Evolutionary conservation across 2,888 invertebrate genomes (phyloP).

Genomic region (Quadriops clusia): DNA sequence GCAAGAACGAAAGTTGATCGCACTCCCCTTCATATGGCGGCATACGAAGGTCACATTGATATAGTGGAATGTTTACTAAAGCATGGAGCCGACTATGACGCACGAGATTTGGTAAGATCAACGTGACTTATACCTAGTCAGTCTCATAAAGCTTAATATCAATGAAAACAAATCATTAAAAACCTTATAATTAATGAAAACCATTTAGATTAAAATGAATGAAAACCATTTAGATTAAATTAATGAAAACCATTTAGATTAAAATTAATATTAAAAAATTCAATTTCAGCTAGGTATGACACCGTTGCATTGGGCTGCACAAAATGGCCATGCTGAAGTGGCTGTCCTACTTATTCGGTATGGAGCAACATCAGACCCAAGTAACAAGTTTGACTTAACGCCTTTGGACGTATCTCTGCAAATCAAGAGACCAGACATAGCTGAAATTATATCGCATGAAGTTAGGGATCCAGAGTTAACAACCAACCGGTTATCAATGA

Average conservation of each 20-base stretch:
- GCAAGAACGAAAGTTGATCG: slow-evolving; percentile 85
- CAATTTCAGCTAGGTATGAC: slow-evolving; percentile 66
- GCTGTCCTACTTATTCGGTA: slow-evolving; percentile 57
- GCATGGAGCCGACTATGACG: slow-evolving; percentile 60
- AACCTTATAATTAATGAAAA: slow-evolving; percentile 2
- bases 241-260: background rate
- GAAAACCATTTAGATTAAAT: slow-evolving; percentile 5
- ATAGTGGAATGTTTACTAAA: slow-evolving; percentile 59
- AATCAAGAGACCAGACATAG: slow-evolving; percentile 49
- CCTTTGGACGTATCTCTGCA: slow-evolving; percentile 55
- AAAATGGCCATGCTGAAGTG: slow-evolving; percentile 60
- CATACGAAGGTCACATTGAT: slow-evolving; percentile 67
- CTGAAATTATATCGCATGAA: slow-evolving; percentile 41
- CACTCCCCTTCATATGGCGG: slow-evolving; percentile 83
- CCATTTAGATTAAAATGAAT: no score
- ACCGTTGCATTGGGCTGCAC: slow-evolving; percentile 89
- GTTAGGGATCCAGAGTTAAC: slow-evolving; percentile 23
- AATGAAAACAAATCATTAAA: no score
- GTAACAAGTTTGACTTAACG: slow-evolving; percentile 64
- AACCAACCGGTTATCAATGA: slow-evolving; percentile 17
- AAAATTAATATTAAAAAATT: slow-evolving; percentile 4
- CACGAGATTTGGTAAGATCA: slow-evolving; percentile 58
- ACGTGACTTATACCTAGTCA: background rate
- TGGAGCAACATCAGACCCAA: slow-evolving; percentile 57
- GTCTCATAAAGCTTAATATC: no score